Base-by-base conservation (phyloP, 2,888 invertebrate genomes). In the Lottia scabra region DNA sequence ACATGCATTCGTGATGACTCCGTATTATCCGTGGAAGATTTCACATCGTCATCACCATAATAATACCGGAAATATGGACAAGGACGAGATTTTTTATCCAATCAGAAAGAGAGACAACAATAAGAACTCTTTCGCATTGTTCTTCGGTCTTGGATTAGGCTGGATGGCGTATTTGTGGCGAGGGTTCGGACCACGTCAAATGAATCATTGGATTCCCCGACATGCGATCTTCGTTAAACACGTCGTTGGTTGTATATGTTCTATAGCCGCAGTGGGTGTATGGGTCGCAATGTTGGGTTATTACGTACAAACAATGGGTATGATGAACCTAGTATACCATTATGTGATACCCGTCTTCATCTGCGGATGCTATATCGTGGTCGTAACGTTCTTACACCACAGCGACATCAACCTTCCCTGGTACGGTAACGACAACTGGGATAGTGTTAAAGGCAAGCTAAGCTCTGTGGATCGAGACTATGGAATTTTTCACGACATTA, bases 361-460 rank as follows among this genome's bases (percentile, higher is more conserved):
- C 48, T 87, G 87, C 68, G 87, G 81, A 19, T 79, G 81, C 19
- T 88, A 84, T 81, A 76, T 83, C 6, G 85, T 88, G 15, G 78
- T 87, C 67, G 84, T 87, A 63, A 88, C 88, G 4, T 87, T 88
- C 69, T 81, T 88, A n/a, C 88, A 88, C 72, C 88, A 88, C 80
- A 85, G 81, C 10, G 88, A 88, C 65, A 78, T 84, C 62, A 83
- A 81, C 44, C 80, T 85, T n/a, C 87, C 87, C 0, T 88, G 88
- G 88, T 87, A 85, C 71, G 75, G 80, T 12, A 82, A 85, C 69
- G 75, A 77, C 38, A 75, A 80, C 64, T 88, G 88, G 88, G 82
- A 82, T 72, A 85, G 84, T 72, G 87, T 88, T 26, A 80, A 84
- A n/a, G 88, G 88, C n/a, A 87, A 88, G 75, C 81, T 88, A 45